phyloP scores from a whole-genome alignment of 2,797 vertebrate genomes.

The Schizothorax lantsangensis region DNA sequence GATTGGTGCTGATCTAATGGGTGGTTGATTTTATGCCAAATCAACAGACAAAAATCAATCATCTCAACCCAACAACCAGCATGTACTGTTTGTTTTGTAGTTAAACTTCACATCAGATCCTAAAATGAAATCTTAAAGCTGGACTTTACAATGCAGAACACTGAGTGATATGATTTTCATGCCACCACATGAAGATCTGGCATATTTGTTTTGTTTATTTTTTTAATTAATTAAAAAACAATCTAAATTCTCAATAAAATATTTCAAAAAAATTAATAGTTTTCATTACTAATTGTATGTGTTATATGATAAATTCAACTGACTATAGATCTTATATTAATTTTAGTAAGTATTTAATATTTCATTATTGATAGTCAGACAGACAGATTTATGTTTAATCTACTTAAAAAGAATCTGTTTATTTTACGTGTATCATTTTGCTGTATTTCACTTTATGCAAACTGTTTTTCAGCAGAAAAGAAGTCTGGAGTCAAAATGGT shows the following conservation, averaged over 20 bases:
- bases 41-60: constrained; percentile 52
- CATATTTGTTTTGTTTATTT: not conserved
- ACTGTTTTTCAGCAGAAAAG: not conserved
- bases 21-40: constrained; percentile 45
- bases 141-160: not conserved
- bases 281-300: not conserved
- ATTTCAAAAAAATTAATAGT: not conserved
- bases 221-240: not conserved
- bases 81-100: constrained; percentile 18
- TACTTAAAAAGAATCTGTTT: no score
- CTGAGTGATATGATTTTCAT: not conserved
- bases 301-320: not conserved
- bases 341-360: not conserved
- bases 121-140: not conserved
- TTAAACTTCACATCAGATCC: constrained; percentile 7
- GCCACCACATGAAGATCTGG: not conserved
- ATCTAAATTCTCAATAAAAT: not conserved
- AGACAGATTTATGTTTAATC: no score
- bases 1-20: constrained; percentile 31
- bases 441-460: not conserved
- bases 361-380: no score
- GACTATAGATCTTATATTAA: not conserved
- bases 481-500: not conserved
- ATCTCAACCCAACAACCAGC: not conserved
- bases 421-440: not conserved